Evolutionary conservation across 2,797 vertebrate genomes (phyloP).

Genomic region (Chiloscyllium punctatum): DNA sequence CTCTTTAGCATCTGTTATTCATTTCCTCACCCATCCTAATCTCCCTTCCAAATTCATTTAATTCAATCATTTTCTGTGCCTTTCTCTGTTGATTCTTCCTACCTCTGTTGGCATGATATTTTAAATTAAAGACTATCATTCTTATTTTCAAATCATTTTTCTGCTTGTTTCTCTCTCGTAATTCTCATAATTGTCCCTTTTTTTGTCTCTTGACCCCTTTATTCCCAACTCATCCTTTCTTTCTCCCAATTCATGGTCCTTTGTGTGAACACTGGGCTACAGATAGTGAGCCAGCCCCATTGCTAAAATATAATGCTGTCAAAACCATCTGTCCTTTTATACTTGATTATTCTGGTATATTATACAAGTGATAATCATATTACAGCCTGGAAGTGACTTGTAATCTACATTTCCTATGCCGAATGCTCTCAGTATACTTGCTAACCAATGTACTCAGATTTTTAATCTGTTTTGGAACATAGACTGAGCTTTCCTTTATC

Average conservation of each 20-base stretch:
- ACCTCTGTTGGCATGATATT: not conserved
- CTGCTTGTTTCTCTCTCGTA: not conserved
- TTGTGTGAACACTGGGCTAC: not conserved
- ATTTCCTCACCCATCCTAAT: constrained; percentile 28
- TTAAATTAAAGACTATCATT: not conserved
- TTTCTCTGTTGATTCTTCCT: not conserved
- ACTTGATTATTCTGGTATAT: not conserved
- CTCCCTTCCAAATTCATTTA: not conserved
- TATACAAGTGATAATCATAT: not conserved
- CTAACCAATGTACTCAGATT: not conserved
- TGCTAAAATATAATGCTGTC: not conserved
- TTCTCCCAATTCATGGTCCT: not conserved
- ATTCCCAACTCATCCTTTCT: not conserved
- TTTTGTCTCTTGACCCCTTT: not conserved
- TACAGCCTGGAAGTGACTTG: not conserved
- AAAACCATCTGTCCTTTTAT: not conserved
- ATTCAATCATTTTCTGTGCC: not conserved
- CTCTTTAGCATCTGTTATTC: constrained; percentile 23
- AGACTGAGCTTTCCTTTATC: not conserved
- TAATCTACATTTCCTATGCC: not conserved
- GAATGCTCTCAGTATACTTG: not conserved
- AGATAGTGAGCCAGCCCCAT: not conserved
- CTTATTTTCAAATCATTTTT: not conserved
- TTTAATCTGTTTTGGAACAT: not conserved
- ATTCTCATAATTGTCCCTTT: not conserved